These are phyloP conservation scores for Eupleurogrammus muticus DNA, from an alignment of 2,797 vertebrate genomes.

Conservation along the genomic window DNA sequence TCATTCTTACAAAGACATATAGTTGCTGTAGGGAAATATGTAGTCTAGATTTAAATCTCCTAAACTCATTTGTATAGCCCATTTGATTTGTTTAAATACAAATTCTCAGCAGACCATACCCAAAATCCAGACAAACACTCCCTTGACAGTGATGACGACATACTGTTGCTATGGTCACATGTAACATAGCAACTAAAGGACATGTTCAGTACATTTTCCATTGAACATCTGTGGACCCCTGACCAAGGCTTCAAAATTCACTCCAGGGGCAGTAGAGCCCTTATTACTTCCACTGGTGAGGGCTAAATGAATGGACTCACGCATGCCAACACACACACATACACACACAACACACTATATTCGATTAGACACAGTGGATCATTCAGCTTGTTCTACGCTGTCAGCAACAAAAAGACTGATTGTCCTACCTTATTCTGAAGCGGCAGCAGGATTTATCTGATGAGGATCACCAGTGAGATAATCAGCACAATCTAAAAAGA, in stretches of 20 bases:
- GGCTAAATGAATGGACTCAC: conserved; percentile 11
- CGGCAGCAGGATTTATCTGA: conserved; percentile 20
- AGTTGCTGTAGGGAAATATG: conserved; percentile 4
- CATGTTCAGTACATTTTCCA: conserved; percentile 41
- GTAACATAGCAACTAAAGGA: conserved; percentile 63
- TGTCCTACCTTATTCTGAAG: conserved; percentile 61
- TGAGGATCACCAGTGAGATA: conserved; percentile 8
- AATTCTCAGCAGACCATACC: conserved; percentile 10
- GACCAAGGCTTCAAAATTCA: conserved; percentile 38
- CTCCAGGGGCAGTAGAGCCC: conserved; percentile 20
- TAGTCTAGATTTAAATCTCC: conserved; percentile 2
- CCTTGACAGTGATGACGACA: conserved; percentile 31
- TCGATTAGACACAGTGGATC: background rate
- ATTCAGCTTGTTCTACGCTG: conserved; percentile 12
- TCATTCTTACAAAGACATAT: conserved; percentile 10
- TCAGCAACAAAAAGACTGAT: conserved; percentile 9
- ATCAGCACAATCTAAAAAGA: conserved; percentile 14
- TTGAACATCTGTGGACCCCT: conserved; percentile 37
- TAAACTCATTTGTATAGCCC: background rate
- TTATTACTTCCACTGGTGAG: conserved; percentile 4
- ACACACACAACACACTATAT: background rate
- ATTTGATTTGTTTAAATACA: conserved; percentile 17
- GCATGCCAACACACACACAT: background rate
- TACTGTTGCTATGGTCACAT: conserved; percentile 57
- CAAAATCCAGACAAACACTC: conserved; percentile 47